Evolutionary conservation across 1,140 invertebrate genomes (phyloP).

Genomic region (Trinorchestia longiramus): DNA sequence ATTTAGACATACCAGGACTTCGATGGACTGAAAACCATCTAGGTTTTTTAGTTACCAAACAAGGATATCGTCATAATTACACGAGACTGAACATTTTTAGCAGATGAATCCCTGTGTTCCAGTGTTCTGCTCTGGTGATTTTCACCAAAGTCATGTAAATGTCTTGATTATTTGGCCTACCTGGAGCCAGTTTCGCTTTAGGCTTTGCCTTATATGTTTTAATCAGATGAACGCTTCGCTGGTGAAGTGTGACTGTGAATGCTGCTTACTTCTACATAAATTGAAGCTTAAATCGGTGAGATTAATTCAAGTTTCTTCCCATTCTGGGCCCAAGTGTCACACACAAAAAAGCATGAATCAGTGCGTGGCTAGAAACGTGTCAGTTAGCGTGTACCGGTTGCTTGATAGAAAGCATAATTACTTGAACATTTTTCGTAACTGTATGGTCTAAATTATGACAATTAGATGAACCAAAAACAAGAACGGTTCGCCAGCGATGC

Average conservation of each 20-base stretch:
- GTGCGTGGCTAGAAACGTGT: neutral
- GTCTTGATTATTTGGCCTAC: neutral
- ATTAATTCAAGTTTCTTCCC: neutral
- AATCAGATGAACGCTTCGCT: neutral
- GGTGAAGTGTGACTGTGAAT: conserved; percentile 19
- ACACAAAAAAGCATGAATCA: neutral
- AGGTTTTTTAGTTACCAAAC: neutral
- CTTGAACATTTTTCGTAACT: neutral
- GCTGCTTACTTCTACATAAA: neutral
- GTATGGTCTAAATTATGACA: neutral
- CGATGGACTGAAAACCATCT: neutral
- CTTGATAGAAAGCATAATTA: neutral
- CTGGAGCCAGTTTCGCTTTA: neutral
- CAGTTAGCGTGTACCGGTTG: neutral
- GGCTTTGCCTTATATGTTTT: conserved; percentile 3
- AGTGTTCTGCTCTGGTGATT: conserved; percentile 14
- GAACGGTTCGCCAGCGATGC: neutral
- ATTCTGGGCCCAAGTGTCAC: neutral
- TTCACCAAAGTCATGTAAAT: conserved; percentile 12
- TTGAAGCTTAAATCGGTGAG: neutral
- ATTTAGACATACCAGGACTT: neutral
- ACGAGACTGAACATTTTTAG: neutral
- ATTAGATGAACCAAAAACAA: neutral
- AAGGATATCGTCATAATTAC: conserved; percentile 1
- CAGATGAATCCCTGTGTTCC: neutral